Evolutionary conservation across 2,888 invertebrate species (phyloP).

Genomic region (Capitulum mitella): DNA sequence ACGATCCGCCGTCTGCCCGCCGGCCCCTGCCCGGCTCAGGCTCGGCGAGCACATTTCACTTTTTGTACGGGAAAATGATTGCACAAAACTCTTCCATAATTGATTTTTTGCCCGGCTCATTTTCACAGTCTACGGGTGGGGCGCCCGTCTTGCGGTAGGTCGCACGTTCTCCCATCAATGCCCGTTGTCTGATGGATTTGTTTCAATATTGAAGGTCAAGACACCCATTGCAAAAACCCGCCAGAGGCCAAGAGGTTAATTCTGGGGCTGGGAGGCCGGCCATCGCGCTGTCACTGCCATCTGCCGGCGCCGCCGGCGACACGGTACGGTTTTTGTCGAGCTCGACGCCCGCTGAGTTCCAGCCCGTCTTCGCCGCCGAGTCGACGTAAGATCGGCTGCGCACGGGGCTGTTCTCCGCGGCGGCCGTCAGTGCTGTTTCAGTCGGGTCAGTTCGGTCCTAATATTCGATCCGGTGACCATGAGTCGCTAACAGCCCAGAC

Average conservation of each 20-base stretch:
- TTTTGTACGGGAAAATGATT: background rate
- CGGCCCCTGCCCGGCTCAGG: background rate
- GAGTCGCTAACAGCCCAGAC: no score
- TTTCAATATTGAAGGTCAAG: slow-evolving; percentile 14
- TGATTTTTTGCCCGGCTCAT: background rate
- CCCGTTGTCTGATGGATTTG: background rate
- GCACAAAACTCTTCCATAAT: slow-evolving; percentile 1
- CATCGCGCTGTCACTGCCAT: background rate
- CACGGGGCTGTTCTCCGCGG: background rate
- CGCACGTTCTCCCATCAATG: background rate
- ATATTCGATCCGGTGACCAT: no score
- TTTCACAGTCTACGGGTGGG: background rate
- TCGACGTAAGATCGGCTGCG: background rate
- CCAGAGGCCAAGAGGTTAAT: background rate
- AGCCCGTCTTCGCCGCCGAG: background rate
- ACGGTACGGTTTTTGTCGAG: background rate
- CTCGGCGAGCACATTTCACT: background rate
- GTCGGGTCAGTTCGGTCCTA: no score
- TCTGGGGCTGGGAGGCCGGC: background rate
- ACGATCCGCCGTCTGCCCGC: background rate
- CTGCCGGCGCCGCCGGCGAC: background rate
- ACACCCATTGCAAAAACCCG: background rate
- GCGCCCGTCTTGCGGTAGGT: background rate
- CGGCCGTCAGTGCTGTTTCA: no score
- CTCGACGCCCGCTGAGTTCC: background rate